These are phyloP conservation scores for Drosophila jambulina DNA, from an alignment of 1,140 invertebrate genomes.

Conservation along the genomic window DNA sequence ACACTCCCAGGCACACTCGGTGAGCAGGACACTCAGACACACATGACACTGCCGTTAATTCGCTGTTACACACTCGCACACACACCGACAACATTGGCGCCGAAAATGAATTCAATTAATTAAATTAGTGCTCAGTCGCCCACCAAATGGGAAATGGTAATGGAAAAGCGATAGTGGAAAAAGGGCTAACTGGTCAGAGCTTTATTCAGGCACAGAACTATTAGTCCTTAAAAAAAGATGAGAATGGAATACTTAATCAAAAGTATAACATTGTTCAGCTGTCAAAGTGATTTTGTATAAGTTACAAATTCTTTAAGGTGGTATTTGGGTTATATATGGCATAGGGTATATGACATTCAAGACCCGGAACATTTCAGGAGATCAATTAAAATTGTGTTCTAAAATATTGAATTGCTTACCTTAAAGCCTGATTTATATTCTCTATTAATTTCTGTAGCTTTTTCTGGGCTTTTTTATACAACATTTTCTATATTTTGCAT, in stretches of 20 bases:
- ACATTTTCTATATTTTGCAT: too few relatives aligned
- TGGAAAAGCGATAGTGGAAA: conserved; percentile 5
- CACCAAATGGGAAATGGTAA: conserved; percentile 30
- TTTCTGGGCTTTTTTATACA: too few relatives aligned
- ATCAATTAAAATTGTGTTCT: neutral
- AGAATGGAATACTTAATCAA: neutral
- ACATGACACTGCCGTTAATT: conserved; percentile 53
- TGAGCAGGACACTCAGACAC: neutral
- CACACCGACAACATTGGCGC: conserved; percentile 27
- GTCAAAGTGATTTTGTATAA: neutral
- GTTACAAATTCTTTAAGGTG: neutral
- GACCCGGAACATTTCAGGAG: neutral
- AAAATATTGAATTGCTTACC: neutral
- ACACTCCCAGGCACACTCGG: conserved; percentile 5
- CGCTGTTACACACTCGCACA: conserved; percentile 44
- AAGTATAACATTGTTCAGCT: neutral
- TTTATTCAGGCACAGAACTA: conserved; percentile 1
- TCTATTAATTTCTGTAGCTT: neutral
- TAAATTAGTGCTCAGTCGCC: conserved; percentile 62
- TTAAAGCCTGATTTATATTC: neutral
- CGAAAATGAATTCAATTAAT: conserved; percentile 81
- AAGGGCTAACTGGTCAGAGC: neutral
- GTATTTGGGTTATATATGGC: too few relatives aligned
- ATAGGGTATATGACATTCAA: too few relatives aligned
- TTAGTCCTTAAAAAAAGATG: too few relatives aligned